These are phyloP conservation scores for Cydia pomonella DNA, from an alignment of 1,140 invertebrate genomes.

Conservation along the genomic window DNA sequence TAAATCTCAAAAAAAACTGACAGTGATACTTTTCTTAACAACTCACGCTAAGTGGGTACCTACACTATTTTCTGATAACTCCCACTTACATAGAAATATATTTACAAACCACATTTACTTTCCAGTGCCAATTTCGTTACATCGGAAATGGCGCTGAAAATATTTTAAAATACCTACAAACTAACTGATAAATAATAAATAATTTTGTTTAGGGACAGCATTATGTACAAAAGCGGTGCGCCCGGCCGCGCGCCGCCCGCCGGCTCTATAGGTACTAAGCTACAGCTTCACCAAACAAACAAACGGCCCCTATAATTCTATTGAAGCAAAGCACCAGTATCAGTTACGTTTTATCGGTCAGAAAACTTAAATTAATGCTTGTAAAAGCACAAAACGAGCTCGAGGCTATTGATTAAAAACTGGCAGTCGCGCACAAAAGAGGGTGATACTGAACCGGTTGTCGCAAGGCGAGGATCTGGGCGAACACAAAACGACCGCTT, in stretches of 20 bases:
- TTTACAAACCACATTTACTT: slow-evolving; percentile 57
- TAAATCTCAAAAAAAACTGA: too few species aligned
- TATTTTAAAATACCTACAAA: slow-evolving; percentile 58
- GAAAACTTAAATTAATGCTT: slow-evolving; percentile 44
- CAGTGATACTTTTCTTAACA: too few species aligned
- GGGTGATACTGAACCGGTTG: slow-evolving; percentile 63
- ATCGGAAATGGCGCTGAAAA: slow-evolving; percentile 48
- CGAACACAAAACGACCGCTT: slow-evolving; percentile 56
- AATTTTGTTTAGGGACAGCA: slow-evolving; percentile 68
- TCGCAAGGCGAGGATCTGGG: slow-evolving; percentile 56
- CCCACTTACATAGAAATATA: slow-evolving; percentile 49
- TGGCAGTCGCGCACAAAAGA: slow-evolving; percentile 53
- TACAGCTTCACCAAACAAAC: slow-evolving; percentile 56
- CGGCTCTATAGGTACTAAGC: slow-evolving; percentile 40
- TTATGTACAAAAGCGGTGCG: slow-evolving; percentile 75
- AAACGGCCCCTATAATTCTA: slow-evolving; percentile 59
- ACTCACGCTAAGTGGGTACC: too few species aligned
- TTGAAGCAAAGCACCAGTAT: slow-evolving; percentile 46
- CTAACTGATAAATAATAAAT: slow-evolving; percentile 78
- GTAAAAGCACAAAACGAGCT: slow-evolving; percentile 48
- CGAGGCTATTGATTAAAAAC: slow-evolving; percentile 47
- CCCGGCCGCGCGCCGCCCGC: slow-evolving; percentile 47
- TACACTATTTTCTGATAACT: too few species aligned
- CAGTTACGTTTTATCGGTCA: slow-evolving; percentile 46
- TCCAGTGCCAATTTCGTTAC: slow-evolving; percentile 54